Conservation (phyloP, 2,888 invertebrate genomes). For the Cerastis rubricosa region DNA sequence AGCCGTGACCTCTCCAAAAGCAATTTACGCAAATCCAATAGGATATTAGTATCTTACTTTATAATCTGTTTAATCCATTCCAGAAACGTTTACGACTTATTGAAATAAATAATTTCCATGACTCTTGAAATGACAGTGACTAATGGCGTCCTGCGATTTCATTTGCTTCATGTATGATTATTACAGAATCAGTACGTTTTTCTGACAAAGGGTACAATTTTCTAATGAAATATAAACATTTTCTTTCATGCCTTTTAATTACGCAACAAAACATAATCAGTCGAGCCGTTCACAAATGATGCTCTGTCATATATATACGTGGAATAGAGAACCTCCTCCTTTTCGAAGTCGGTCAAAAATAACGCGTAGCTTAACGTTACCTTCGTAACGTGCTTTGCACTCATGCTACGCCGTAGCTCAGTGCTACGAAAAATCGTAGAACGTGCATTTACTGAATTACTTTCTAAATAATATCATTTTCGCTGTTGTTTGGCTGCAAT, state of each 20-base stretch:
- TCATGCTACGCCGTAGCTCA: slow-evolving; percentile 38
- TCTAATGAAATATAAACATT: too few relatives aligned
- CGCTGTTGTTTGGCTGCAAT: slow-evolving; percentile 13
- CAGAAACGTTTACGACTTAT: not conserved
- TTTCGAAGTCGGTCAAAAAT: too few relatives aligned
- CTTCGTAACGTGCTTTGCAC: slow-evolving; percentile 21
- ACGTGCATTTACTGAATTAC: not conserved
- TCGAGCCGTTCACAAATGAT: too few relatives aligned
- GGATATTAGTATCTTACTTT: slow-evolving; percentile 3
- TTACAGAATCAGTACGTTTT: not conserved
- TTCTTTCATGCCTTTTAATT: too few relatives aligned
- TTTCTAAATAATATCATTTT: not conserved
- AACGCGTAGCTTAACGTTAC: too few relatives aligned
- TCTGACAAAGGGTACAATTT: not conserved
- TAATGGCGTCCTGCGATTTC: not conserved
- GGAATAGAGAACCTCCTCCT: too few relatives aligned
- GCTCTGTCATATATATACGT: too few relatives aligned
- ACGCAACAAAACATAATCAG: too few relatives aligned
- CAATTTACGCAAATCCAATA: slow-evolving; percentile 24
- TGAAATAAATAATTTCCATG: not conserved
- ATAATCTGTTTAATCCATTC: slow-evolving; percentile 5
- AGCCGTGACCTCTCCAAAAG: slow-evolving; percentile 15
- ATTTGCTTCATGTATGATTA: not conserved
- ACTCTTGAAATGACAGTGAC: not conserved
- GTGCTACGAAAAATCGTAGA: slow-evolving; percentile 48